These are phyloP conservation scores for Trichomalopsis sarcophagae DNA, from an alignment of 1,140 invertebrate species.

Conservation along the genomic window DNA sequence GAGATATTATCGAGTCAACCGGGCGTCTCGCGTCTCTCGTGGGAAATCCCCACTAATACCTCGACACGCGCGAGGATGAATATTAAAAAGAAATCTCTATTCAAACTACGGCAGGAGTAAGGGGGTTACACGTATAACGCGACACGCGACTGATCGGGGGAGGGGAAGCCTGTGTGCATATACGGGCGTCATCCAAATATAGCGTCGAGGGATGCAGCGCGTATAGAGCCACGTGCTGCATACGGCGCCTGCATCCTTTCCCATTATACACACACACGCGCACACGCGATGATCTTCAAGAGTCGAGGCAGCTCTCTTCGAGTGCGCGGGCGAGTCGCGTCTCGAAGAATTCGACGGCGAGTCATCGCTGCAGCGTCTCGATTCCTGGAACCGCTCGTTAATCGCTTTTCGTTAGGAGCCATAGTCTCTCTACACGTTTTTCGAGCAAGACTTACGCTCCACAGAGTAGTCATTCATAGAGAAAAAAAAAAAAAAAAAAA, in stretches of 20 bases:
- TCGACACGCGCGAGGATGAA: not conserved
- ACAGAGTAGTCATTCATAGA: slow-evolving; percentile 37
- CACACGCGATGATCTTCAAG: not conserved
- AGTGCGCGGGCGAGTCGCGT: not conserved
- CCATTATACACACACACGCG: not conserved
- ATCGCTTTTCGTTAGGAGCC: not conserved
- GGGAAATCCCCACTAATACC: slow-evolving; percentile 6
- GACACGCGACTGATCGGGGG: not conserved
- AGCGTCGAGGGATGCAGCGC: not conserved
- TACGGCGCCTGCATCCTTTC: not conserved
- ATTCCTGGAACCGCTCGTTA: slow-evolving; percentile 30
- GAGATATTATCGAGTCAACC: not conserved
- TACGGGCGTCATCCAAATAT: slow-evolving; percentile 4
- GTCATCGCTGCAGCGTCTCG: not conserved
- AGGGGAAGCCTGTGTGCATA: not conserved
- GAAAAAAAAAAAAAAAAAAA: not conserved
- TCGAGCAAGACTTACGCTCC: not conserved
- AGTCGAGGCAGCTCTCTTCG: not conserved
- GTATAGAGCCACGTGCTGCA: not conserved
- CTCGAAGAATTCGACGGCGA: slow-evolving; percentile 19
- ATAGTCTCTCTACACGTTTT: not conserved
- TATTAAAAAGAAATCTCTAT: slow-evolving; percentile 19
- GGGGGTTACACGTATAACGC: not conserved
- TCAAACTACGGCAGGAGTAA: not conserved
- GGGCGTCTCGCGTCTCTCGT: not conserved